A percentile compares a stretch with the other conserved stretches of the same genome.
Evolutionary conservation across 1,140 invertebrate species (phyloP).

Genomic region (Grapholita molesta): DNA sequence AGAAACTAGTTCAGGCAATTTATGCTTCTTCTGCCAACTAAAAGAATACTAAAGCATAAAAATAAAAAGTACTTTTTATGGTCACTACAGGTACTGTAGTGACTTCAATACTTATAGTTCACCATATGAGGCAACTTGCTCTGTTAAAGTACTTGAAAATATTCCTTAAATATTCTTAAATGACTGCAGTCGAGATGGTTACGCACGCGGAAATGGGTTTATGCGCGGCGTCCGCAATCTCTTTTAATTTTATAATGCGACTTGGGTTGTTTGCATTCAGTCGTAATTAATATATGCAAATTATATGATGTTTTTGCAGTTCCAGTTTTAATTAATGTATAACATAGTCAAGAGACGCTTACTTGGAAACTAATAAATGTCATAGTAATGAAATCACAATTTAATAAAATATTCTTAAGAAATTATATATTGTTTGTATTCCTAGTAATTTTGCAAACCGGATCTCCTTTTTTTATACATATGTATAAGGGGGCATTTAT

Average conservation of each 20-base stretch:
- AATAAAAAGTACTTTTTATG: neutral
- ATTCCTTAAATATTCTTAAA: constrained; percentile 1
- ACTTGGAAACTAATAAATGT: neutral
- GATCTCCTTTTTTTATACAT: no score
- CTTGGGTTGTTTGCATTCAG: constrained; percentile 53
- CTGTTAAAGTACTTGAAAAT: constrained; percentile 1
- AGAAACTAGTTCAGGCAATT: constrained; percentile 13
- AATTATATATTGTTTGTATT: neutral
- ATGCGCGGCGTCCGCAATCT: constrained; percentile 43
- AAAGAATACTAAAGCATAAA: neutral
- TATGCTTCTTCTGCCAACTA: constrained; percentile 1
- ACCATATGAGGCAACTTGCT: constrained; percentile 2
- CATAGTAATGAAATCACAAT: neutral
- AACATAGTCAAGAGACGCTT: neutral
- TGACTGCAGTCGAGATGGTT: neutral
- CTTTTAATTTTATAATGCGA: constrained; percentile 47
- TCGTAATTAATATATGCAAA: constrained; percentile 62
- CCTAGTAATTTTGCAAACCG: neutral
- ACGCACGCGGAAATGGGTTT: constrained; percentile 22
- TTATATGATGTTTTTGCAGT: constrained; percentile 39
- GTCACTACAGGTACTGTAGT: neutral
- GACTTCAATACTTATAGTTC: neutral
- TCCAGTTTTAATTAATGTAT: neutral
- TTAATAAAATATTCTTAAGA: neutral
- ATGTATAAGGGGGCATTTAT: no score